These are phyloP conservation scores for Phyllostomus hastatus DNA, from an alignment of 2,113 vertebrate species.

Conservation along the genomic window DNA sequence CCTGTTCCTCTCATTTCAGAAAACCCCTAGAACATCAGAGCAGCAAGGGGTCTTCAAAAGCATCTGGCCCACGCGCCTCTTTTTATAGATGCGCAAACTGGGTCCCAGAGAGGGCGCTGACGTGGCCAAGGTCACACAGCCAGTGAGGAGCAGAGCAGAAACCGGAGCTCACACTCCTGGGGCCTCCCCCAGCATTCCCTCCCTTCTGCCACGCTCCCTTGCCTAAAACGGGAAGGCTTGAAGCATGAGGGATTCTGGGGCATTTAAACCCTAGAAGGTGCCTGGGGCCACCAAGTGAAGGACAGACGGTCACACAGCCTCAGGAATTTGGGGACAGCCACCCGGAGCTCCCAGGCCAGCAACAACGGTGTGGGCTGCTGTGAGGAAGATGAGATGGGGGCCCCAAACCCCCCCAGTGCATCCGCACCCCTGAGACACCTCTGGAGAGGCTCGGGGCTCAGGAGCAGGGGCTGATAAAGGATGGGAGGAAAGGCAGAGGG, in stretches of 20 bases:
- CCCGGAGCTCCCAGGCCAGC: background rate
- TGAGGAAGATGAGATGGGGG: too few relatives aligned
- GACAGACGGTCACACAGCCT: background rate
- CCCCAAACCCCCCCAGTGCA: background rate
- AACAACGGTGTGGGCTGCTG: rapidly evolving
- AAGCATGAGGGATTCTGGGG: background rate
- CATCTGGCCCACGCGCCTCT: background rate
- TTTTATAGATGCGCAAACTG: background rate
- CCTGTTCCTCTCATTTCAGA: background rate
- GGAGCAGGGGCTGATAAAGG: background rate
- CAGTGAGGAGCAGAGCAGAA: background rate
- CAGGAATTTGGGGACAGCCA: background rate
- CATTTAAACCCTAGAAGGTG: background rate
- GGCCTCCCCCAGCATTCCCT: background rate
- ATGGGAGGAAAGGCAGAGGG: background rate
- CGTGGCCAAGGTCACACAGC: background rate
- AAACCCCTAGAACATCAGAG: background rate
- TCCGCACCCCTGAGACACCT: background rate
- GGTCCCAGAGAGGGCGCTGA: background rate
- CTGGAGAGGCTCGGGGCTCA: background rate
- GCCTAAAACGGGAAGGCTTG: background rate
- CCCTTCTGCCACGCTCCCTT: background rate
- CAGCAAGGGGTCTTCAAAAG: background rate
- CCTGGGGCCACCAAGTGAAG: background rate
- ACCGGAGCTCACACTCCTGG: background rate